phyloP scores from a whole-genome alignment of 2,888 invertebrate species.

The Apodemia duryi region DNA sequence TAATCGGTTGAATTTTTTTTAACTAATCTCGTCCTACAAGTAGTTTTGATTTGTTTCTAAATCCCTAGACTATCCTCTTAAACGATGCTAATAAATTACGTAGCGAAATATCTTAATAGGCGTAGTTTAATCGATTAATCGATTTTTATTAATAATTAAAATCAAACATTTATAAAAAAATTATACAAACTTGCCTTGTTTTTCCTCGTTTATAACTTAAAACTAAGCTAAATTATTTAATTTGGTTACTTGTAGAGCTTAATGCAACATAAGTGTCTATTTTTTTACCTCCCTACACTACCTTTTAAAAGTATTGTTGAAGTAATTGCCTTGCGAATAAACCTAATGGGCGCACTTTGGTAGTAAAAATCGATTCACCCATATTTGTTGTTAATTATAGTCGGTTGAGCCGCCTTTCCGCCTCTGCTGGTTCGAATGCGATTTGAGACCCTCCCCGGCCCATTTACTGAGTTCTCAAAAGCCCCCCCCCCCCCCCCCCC shows the following conservation, averaged over 20 bases:
- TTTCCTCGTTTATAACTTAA: background rate
- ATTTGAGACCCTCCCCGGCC: slow-evolving; percentile 77
- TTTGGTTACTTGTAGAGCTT: background rate
- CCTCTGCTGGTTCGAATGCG: slow-evolving; percentile 72
- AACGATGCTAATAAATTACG: too few relatives aligned
- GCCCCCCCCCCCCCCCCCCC: slow-evolving; percentile 56
- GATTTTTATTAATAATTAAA: too few relatives aligned
- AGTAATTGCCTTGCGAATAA: slow-evolving; percentile 65
- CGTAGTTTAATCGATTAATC: too few relatives aligned
- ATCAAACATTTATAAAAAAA: too few relatives aligned
- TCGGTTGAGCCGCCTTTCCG: slow-evolving; percentile 76
- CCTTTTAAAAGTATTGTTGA: slow-evolving; percentile 42
- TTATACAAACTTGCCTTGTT: too few relatives aligned
- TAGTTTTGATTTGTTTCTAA: too few relatives aligned
- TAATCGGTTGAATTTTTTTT: too few relatives aligned
- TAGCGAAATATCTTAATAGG: too few relatives aligned
- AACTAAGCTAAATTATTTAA: background rate
- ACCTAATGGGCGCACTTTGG: slow-evolving; percentile 57
- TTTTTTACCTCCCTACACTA: background rate
- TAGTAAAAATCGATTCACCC: slow-evolving; percentile 72
- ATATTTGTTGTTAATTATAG: slow-evolving; percentile 79
- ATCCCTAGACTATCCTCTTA: too few relatives aligned
- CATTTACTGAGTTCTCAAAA: slow-evolving; percentile 76
- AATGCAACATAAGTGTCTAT: background rate
- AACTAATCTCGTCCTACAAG: too few relatives aligned